Percentiles rank a stretch among this genome's conserved stretches.
Evolutionary conservation across 2,888 invertebrate genomes (phyloP).

Genomic region (Napeogenes inachia): DNA sequence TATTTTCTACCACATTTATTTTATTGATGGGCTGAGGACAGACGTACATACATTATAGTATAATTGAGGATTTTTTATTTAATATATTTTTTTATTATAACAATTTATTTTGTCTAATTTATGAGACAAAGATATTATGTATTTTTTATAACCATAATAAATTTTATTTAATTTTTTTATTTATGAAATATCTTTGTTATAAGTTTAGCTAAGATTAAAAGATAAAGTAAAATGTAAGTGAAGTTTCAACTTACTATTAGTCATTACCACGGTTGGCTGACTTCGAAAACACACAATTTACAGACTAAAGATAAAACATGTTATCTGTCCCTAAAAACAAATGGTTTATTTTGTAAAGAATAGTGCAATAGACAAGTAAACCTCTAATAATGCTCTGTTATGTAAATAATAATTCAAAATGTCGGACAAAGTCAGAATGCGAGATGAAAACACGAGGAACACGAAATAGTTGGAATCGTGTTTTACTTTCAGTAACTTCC

Average conservation of each 20-base stretch:
- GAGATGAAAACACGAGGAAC: too few species aligned
- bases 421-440: too few species aligned
- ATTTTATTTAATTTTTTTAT: too few species aligned
- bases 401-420: too few species aligned
- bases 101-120: not conserved
- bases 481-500: conserved; percentile 53
- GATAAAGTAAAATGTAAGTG: not conserved
- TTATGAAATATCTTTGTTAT: too few species aligned
- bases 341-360: too few species aligned
- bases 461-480: conserved; percentile 41
- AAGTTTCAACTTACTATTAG: conserved; percentile 39
- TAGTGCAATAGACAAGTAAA: too few species aligned
- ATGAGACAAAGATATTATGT: too few species aligned
- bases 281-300: conserved; percentile 44
- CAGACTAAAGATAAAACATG: too few species aligned
- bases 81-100: not conserved
- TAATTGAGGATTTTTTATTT: not conserved
- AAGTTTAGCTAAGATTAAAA: not conserved
- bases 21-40: conserved; percentile 37
- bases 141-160: too few species aligned
- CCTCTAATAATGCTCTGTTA: too few species aligned
- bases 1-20: conserved; percentile 41
- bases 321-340: too few species aligned
- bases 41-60: conserved; percentile 24
- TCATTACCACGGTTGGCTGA: conserved; percentile 64